Evolutionary conservation across 2,888 invertebrate species (phyloP).

Genomic region (Laothoe populi): DNA sequence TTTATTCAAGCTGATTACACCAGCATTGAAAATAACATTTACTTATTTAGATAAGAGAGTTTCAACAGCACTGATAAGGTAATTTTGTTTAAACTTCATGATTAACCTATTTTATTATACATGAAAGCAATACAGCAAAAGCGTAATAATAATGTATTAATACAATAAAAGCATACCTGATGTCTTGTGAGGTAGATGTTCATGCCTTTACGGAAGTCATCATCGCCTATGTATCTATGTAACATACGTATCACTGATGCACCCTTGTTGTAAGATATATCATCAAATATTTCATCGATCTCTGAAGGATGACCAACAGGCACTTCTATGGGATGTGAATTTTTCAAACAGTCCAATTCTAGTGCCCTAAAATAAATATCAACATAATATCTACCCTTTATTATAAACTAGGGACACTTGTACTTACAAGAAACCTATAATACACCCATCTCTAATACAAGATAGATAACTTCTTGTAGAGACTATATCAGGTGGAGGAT

Average conservation of each 20-base stretch:
- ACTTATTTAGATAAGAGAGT: background rate
- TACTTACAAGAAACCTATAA: background rate
- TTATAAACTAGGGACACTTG: background rate
- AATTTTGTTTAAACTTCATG: background rate
- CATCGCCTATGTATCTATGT: slow-evolving; percentile 96
- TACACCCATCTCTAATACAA: too few species aligned
- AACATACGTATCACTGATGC: slow-evolving; percentile 98
- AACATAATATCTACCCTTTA: background rate
- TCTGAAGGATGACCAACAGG: slow-evolving; percentile 97
- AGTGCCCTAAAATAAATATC: slow-evolving; percentile 85
- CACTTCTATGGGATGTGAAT: slow-evolving; percentile 98
- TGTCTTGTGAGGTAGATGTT: slow-evolving; percentile 94
- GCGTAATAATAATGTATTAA: background rate
- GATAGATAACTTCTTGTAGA: too few species aligned
- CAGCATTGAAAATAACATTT: background rate
- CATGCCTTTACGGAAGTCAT: slow-evolving; percentile 97
- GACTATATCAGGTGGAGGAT: too few species aligned
- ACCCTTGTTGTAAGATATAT: slow-evolving; percentile 98
- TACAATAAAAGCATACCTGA: slow-evolving; percentile 71
- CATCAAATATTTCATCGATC: slow-evolving; percentile 99
- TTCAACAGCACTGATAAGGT: slow-evolving; percentile 1
- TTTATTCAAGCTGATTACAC: background rate
- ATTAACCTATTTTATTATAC: background rate
- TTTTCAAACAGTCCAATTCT: slow-evolving; percentile 94
- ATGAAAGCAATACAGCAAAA: background rate